phyloP scores from a whole-genome alignment of 2,797 vertebrate species.

The Spatula versicolor region DNA sequence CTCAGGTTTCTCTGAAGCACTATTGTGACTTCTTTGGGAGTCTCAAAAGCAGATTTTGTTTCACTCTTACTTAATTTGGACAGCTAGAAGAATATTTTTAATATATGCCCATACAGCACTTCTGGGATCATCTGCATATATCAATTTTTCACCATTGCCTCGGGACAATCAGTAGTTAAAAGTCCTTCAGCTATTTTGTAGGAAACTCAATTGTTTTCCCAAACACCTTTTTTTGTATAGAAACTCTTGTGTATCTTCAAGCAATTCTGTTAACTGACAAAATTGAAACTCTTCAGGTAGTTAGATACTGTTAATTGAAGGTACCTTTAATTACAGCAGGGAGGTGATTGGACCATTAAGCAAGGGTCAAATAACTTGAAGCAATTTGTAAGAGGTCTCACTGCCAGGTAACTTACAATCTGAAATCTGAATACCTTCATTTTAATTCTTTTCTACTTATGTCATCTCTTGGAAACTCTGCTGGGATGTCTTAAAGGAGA shows the following conservation, averaged over 20 bases:
- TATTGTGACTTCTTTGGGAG: background rate
- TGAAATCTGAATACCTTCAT: background rate
- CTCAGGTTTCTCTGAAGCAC: background rate
- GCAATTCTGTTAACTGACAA: background rate
- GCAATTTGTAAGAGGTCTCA: background rate
- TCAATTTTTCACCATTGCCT: background rate
- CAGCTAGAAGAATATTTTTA: background rate
- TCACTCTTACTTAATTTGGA: background rate
- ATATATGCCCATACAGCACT: background rate
- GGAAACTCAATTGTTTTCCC: background rate
- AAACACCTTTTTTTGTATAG: background rate
- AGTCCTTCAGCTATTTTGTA: background rate
- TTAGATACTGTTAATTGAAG: background rate
- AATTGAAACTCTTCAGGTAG: background rate
- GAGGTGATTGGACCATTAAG: background rate
- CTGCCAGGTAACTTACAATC: background rate
- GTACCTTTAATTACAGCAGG: background rate
- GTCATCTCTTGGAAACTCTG: background rate
- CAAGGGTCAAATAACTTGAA: background rate
- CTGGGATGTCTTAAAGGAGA: background rate
- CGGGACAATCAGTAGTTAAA: background rate
- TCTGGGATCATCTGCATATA: background rate
- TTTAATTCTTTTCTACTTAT: background rate
- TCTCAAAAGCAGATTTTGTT: background rate
- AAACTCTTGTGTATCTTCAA: background rate